Percentiles rank a stretch among this genome's conserved stretches.
phyloP scores from a whole-genome alignment of 2,113 vertebrate genomes.

The Menura novaehollandiae region DNA sequence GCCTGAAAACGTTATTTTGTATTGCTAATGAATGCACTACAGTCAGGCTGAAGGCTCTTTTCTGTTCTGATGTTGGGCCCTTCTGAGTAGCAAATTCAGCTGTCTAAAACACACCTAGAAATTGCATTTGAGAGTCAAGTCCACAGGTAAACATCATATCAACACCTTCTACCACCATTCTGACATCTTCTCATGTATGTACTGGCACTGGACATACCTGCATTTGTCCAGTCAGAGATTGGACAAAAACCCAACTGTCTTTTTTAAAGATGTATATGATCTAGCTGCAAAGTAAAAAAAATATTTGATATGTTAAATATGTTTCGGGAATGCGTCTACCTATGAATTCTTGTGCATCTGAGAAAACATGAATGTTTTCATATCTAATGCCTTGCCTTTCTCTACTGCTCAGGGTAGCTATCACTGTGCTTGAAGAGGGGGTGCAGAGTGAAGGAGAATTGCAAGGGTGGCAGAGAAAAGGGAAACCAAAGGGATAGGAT shows the following conservation, averaged over 20 bases:
- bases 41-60: background rate
- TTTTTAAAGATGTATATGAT: background rate
- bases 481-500: background rate
- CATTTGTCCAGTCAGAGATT: background rate
- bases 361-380: background rate
- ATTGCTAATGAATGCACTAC: background rate
- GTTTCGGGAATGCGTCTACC: background rate
- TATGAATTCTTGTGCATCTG: background rate
- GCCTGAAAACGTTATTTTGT: background rate
- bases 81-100: background rate
- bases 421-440: background rate
- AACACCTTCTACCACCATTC: background rate
- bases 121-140: background rate
- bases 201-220: background rate
- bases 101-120: background rate
- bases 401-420: background rate
- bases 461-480: background rate
- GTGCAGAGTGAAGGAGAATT: background rate
- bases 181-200: background rate
- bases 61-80: background rate
- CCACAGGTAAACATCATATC: background rate
- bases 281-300: background rate
- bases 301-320: background rate
- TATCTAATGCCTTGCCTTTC: background rate
- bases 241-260: background rate